Base-by-base conservation (phyloP, 2,113 vertebrate species). In the Glaucomys volans region DNA sequence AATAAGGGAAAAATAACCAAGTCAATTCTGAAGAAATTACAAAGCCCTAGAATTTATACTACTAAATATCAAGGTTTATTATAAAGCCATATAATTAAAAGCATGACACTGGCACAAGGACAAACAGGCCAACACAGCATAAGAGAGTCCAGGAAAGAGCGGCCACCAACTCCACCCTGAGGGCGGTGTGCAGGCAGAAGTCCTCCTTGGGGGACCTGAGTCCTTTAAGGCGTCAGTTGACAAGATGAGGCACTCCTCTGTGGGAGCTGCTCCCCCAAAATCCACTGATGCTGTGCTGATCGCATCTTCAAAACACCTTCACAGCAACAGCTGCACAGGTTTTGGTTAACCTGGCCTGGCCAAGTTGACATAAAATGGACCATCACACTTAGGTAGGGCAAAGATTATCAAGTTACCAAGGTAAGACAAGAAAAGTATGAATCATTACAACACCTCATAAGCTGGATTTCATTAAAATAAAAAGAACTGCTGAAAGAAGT, bases 401-500 rank as follows among this genome's bases (percentile, higher is more conserved):
- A 89, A 95, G n/a, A 92, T n/a, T 82, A 69, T 17, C 79, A 83
- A 87, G 16, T n/a, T 82, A 69, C 22, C 79, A 83, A 87, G 16
- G 14, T 16, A 87, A 86, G 17, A 62, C 30, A 40, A 66, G 64
- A 22, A 57, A 69, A 47, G 12, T 20, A 54, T 5, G 37, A 87
- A 84, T 83, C 7, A 74, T 17, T 77, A 35, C 37, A 90, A 50
- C 69, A 90, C 59, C 6, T n/a, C 7, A 35, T 26, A 80, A 81
- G 22, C 11, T 92, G 50, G 13, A 91, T 11, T 84, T 94, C 17
- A 66, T 66, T 62, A 81, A 94, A 92, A 83, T 88, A 42, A 71
- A 75, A 47, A 59, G 24, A 52, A 52, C 12, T 69, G 52, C 9
- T 67, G 30, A 91, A 94, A 37, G 30, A 81, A 82, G 4, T 62